Percentiles rank a stretch among this genome's conserved stretches.
Conservation (phyloP, 92 coral and sea anemone genomes). For the Isaurus tuberculatus region DNA sequence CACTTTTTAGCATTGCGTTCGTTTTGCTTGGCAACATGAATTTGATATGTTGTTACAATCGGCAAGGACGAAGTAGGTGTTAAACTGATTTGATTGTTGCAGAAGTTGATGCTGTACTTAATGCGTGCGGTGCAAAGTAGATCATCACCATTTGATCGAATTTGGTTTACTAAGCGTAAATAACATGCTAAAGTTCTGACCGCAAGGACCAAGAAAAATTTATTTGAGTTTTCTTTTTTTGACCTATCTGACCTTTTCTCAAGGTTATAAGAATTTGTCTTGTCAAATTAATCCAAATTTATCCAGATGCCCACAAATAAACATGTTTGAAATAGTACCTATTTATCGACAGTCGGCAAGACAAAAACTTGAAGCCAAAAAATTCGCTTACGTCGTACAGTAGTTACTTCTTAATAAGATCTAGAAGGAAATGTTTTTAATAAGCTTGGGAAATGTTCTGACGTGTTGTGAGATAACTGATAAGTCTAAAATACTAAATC, state of each 20-base stretch:
- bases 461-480: not conserved
- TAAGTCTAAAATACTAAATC: not conserved
- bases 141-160: not conserved
- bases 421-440: not conserved
- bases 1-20: not conserved
- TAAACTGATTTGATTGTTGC: not conserved
- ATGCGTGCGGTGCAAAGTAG: not conserved
- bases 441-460: not conserved
- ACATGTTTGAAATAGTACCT: not conserved
- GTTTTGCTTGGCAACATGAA: constrained; percentile 3
- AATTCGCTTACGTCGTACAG: too few relatives aligned
- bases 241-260: constrained; percentile 31
- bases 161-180: not conserved
- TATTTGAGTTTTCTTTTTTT: not conserved
- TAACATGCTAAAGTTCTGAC: not conserved
- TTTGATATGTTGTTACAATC: not conserved
- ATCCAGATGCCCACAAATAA: not conserved
- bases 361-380: too few relatives aligned
- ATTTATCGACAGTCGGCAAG: too few relatives aligned
- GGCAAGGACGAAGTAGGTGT: not conserved
- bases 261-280: not conserved
- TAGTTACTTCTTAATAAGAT: not conserved
- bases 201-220: not conserved
- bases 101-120: not conserved
- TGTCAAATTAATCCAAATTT: not conserved